Conservation (phyloP, 1,140 invertebrate species). For the Globodera ellingtonae region DNA sequence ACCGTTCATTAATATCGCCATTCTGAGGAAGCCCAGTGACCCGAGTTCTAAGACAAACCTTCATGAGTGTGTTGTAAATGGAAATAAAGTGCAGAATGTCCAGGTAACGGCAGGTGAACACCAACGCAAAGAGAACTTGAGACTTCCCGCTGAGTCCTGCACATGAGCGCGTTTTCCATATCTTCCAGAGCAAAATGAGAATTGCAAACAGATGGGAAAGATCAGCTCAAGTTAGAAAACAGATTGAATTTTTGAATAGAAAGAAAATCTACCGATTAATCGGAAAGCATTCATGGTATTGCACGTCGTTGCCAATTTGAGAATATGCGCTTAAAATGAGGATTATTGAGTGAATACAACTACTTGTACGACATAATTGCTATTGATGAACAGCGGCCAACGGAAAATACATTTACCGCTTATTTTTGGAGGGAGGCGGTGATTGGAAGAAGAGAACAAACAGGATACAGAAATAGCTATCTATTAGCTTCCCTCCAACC, state of each 20-base stretch:
- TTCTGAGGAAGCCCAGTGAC: conserved; percentile 1
- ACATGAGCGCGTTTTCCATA: conserved; percentile 65
- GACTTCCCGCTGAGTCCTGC: conserved; percentile 95
- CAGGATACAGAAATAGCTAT: background rate
- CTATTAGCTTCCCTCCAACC: conserved; percentile 4
- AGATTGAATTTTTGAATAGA: background rate
- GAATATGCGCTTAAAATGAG: too few species aligned
- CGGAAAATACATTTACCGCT: too few species aligned
- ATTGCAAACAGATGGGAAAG: conserved; percentile 49
- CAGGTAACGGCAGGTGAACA: conserved; percentile 90
- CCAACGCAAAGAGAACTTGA: conserved; percentile 92
- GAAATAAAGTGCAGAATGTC: conserved; percentile 94
- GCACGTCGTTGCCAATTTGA: background rate
- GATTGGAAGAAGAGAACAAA: too few species aligned
- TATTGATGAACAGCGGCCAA: too few species aligned
- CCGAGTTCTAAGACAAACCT: conserved; percentile 67
- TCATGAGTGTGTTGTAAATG: conserved; percentile 94
- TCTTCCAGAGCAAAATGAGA: conserved; percentile 47
- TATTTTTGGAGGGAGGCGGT: too few species aligned
- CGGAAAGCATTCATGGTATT: conserved; percentile 27
- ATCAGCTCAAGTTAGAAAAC: conserved; percentile 25
- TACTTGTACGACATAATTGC: too few species aligned
- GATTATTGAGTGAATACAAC: too few species aligned
- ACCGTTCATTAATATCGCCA: background rate
- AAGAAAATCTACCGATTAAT: conserved; percentile 1